phyloP scores from a whole-genome alignment of 1,140 invertebrate genomes.

The Globodera rostochiensis region DNA sequence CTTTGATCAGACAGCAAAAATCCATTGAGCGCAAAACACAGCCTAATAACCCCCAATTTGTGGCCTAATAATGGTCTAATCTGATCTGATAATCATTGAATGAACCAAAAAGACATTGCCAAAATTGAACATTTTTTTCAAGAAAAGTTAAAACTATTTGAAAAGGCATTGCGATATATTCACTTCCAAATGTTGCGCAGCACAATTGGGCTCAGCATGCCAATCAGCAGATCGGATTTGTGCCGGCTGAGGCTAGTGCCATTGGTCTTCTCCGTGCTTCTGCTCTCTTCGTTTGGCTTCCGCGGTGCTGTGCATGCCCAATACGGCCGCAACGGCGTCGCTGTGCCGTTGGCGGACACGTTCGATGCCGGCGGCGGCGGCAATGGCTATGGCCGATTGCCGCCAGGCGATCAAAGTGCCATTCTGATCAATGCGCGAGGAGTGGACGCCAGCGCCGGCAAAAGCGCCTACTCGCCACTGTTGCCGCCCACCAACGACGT shows the following conservation, averaged over 20 bases:
- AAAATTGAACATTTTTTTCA: too few relatives aligned
- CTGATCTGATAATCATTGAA: too few relatives aligned
- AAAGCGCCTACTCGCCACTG: not conserved
- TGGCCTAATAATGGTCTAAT: too few relatives aligned
- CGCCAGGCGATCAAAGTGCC: not conserved
- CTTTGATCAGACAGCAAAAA: too few relatives aligned
- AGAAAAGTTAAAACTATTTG: too few relatives aligned
- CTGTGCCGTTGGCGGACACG: not conserved
- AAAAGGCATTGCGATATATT: too few relatives aligned
- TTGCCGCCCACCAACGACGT: slow-evolving; percentile 9
- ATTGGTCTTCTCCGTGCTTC: not conserved
- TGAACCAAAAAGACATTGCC: too few relatives aligned
- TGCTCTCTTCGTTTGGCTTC: not conserved
- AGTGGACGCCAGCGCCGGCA: not conserved
- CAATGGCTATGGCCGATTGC: not conserved
- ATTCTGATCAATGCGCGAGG: not conserved
- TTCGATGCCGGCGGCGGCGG: not conserved
- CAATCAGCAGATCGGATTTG: not conserved
- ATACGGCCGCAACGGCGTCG: not conserved
- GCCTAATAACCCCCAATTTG: too few relatives aligned
- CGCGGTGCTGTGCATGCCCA: not conserved
- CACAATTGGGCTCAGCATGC: not conserved
- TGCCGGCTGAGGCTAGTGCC: not conserved
- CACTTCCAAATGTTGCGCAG: not conserved
- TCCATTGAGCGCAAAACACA: too few relatives aligned